Conservation (phyloP, 1,140 invertebrate genomes). For the Dolichoris vasculosae region DNA sequence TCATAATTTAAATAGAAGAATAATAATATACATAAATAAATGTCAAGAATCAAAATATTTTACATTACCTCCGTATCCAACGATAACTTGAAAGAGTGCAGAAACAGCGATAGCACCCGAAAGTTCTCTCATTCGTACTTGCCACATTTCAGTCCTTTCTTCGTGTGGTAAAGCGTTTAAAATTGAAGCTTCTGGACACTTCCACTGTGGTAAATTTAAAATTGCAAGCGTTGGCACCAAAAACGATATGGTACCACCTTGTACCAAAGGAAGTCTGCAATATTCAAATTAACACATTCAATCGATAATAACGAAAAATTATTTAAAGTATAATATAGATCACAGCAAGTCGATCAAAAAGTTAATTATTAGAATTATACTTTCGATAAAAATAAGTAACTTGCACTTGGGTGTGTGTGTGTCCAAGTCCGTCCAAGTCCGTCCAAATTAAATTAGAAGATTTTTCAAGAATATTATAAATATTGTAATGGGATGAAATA, state of each 20-base stretch:
- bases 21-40: neutral
- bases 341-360: too few relatives aligned
- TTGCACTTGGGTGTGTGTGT: too few relatives aligned
- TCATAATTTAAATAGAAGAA: neutral
- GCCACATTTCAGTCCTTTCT: slow-evolving; percentile 83
- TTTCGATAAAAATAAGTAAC: too few relatives aligned
- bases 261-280: slow-evolving; percentile 80
- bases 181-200: slow-evolving; percentile 79
- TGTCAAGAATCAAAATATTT: neutral
- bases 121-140: slow-evolving; percentile 85
- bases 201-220: slow-evolving; percentile 84
- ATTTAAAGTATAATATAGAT: too few relatives aligned
- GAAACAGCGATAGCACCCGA: slow-evolving; percentile 91
- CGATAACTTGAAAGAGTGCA: slow-evolving; percentile 84
- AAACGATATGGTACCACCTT: slow-evolving; percentile 90
- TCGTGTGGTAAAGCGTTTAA: slow-evolving; percentile 77
- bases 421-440: too few relatives aligned
- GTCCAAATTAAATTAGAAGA: too few relatives aligned
- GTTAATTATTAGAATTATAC: too few relatives aligned
- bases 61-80: slow-evolving; percentile 78
- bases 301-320: neutral
- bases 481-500: too few relatives aligned
- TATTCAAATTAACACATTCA: neutral
- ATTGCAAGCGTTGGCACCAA: slow-evolving; percentile 90
- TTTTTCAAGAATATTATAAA: too few relatives aligned